Conservation (phyloP, 2,888 invertebrate species). For the Rotaria macrura region DNA sequence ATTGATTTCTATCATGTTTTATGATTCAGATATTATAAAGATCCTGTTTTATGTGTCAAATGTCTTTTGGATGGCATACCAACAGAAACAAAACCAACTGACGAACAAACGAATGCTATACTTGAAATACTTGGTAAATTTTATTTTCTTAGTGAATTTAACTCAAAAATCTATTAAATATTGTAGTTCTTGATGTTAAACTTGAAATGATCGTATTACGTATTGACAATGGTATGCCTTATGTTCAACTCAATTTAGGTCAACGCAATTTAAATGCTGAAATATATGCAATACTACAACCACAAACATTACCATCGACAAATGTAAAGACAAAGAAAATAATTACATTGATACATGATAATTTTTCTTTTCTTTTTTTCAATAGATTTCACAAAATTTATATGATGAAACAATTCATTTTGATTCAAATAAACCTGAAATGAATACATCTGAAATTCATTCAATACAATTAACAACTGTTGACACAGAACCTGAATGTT, state of each 20-base stretch:
- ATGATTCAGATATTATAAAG: not conserved
- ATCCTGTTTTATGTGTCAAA: not conserved
- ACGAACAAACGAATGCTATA: not conserved
- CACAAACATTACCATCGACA: not conserved
- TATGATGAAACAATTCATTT: not conserved
- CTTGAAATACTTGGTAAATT: not conserved
- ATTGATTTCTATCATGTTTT: no score
- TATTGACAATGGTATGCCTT: not conserved
- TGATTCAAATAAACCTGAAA: not conserved
- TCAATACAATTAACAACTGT: not conserved
- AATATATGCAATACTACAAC: not conserved
- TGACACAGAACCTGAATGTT: not conserved
- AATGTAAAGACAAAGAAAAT: not conserved
- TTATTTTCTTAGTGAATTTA: no score
- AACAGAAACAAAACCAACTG: not conserved
- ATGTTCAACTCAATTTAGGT: not conserved
- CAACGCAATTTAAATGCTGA: not conserved
- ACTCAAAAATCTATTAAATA: not conserved
- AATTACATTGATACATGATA: no score
- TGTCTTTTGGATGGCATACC: not conserved
- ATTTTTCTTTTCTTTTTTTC: not conserved
- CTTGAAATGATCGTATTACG: not conserved
- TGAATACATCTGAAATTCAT: not conserved
- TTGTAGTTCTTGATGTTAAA: conserved; percentile 5
- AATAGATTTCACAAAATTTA: not conserved